Base-by-base conservation (phyloP, 2,888 invertebrate species). In the Leptinotarsa juncta region DNA sequence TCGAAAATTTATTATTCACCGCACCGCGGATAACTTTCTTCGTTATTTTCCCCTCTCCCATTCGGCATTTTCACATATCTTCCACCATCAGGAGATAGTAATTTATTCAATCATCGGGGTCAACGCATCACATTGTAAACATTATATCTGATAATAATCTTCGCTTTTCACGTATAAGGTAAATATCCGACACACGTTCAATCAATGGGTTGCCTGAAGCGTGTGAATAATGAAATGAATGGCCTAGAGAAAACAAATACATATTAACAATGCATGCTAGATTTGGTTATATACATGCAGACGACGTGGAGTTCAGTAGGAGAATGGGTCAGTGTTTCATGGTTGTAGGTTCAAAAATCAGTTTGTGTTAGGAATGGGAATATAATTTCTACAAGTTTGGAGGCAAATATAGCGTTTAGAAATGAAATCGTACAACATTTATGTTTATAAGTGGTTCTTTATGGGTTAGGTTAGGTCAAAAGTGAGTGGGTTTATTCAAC, bases 181-280 rank as follows among this genome's bases (percentile, higher is more conserved):
- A 69, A 69, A 69, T n/a, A 69, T 69, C 57, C 69, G 57, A 69
- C 57, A 23, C 69, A 69, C 69, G 69, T 69, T 69, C 48, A 32
- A 68, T 68, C 67, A 42, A 68, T 42, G 53, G 20, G 26, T 23
- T 55, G 57, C 67, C 51, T 16, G 23, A 57, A 48, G 69, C 69
- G 49, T 57, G 57, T 69, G 57, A 69, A 60, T 69, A 69, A 69
- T 69, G 69, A 69, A 69, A 60, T 60, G 18, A 69, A 57, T 48
- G 69, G 57, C 42, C 60, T 57, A 69, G 69, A 57, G 69, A 69
- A 69, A 69, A 69, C 57, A 57, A 57, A 69, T 42, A 62, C 2
- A 69, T 67, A 50, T 69, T 57, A 42, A 69, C 69, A 62, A 62
- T 62, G 62, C 62, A 69, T 53, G 23, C 57, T 57, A 32, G 57